Base-by-base conservation (phyloP, 2,888 invertebrate genomes). In the Synanthedon tipuliformis region DNA sequence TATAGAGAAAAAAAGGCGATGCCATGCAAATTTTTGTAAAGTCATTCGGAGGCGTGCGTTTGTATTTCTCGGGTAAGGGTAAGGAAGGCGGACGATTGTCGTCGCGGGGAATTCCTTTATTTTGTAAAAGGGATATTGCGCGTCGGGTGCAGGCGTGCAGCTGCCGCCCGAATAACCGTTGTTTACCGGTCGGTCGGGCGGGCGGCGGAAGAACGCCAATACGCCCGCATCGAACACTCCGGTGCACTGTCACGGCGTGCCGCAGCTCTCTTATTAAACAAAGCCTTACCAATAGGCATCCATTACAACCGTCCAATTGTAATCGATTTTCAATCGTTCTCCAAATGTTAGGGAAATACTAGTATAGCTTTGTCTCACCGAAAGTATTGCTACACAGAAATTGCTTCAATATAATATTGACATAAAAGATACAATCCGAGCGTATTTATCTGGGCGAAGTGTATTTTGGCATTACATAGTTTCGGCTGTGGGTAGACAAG, bases 1-100 rank as follows among this genome's bases (percentile, higher is more conserved):
- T 79, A 80, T 75, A 78, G 70, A 80, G 68, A 78, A 77, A 81
- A 78, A 79, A 76, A 68, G 59, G 62, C 64, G 64, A 70, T 71
- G 73, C 73, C 71, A 86, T 85, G 86, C 82, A 86, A 86, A 87
- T 85, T 87, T 86, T 81, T 83, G 83, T 84, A 82, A 81, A 86
- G 86, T 84, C 86, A 82, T 85, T 85, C 80, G 79, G 66, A 79
- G 82, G 78, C 84, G 84, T 83, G 77, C 83, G 84, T 85, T 85
- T 86, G 86, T 85, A 86, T 86, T 84, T 83, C 81, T 85, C 79
- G 79, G 78, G 72, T 66, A 67, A 78, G 81, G 77, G 82, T 78
- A 80, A 82, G 77, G 72, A 78, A 79, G 71, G 78, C 78, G 79
- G 81, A 78, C 85, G 83, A 85, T 85, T 83, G 86, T 86, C 82